Evolutionary conservation across 2,888 invertebrate species (phyloP).

Genomic region (Aporophyla nigra): DNA sequence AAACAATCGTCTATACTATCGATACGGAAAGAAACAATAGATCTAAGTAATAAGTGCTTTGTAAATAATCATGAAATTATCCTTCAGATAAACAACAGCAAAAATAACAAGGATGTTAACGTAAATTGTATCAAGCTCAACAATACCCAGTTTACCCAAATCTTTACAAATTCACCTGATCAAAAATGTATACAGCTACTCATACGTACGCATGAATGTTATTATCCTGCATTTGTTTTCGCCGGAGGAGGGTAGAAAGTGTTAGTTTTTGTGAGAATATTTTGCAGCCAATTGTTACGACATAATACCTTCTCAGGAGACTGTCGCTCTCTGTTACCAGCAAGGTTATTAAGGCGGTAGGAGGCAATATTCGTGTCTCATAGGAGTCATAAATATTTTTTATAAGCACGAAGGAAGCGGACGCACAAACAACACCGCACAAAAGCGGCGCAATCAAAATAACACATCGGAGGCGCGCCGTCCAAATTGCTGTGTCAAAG

Average conservation of each 20-base stretch:
- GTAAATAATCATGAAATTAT: not conserved
- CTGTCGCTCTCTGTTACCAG: conserved; percentile 69
- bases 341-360: conserved; percentile 76
- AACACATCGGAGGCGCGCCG: conserved; percentile 86
- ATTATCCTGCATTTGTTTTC: conserved; percentile 48
- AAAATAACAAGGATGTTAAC: conserved; percentile 4
- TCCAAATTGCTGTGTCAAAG: conserved; percentile 89
- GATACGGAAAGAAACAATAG: not conserved
- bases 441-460: conserved; percentile 88
- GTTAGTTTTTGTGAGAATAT: conserved; percentile 62
- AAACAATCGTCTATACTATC: not conserved
- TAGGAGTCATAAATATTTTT: conserved; percentile 81
- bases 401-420: conserved; percentile 79
- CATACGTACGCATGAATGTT: conserved; percentile 35
- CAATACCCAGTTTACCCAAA: conserved; percentile 19
- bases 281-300: conserved; percentile 66
- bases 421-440: conserved; percentile 82
- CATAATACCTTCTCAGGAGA: conserved; percentile 72
- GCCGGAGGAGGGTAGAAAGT: conserved; percentile 39
- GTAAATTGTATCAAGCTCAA: conserved; percentile 13
- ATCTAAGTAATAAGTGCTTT: not conserved
- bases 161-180: conserved; percentile 32
- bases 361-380: conserved; percentile 78
- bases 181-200: conserved; percentile 35
- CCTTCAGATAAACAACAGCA: not conserved